These are phyloP conservation scores for Hyperoodon ampullatus DNA, from an alignment of 2,113 vertebrate genomes.

Conservation along the genomic window DNA sequence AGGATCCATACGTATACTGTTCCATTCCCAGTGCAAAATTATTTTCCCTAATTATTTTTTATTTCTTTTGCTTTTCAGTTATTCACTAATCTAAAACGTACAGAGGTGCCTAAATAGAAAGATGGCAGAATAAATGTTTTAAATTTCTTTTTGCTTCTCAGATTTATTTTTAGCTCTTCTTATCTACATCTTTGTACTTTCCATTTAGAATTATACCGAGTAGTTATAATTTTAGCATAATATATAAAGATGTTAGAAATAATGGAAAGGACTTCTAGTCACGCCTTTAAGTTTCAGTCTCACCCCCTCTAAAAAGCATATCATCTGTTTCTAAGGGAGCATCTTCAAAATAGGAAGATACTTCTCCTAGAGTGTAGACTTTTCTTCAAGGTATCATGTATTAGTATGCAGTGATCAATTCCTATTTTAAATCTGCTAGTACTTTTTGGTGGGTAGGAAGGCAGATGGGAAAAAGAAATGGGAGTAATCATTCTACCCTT, in stretches of 20 bases:
- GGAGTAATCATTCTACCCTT: neutral
- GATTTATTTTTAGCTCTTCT: neutral
- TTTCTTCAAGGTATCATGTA: neutral
- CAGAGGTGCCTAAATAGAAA: neutral
- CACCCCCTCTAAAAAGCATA: constrained; percentile 69
- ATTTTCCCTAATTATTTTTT: neutral
- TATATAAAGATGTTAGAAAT: constrained; percentile 36
- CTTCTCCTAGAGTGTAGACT: neutral
- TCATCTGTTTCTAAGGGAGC: constrained; percentile 43
- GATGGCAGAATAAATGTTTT: neutral
- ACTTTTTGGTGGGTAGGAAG: neutral
- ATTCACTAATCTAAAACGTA: neutral
- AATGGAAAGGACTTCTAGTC: constrained; percentile 66
- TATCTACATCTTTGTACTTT: neutral
- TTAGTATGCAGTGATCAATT: neutral
- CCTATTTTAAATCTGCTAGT: neutral
- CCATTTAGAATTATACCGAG: neutral
- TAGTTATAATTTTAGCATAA: constrained; percentile 51
- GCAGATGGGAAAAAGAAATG: neutral
- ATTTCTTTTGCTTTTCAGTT: neutral
- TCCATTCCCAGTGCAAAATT: neutral
- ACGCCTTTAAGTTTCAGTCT: constrained; percentile 22
- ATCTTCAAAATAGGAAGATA: neutral
- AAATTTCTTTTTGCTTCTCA: neutral
- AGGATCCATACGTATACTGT: neutral